phyloP scores from a whole-genome alignment of 2,797 vertebrate species.

The Smutsia gigantea region DNA sequence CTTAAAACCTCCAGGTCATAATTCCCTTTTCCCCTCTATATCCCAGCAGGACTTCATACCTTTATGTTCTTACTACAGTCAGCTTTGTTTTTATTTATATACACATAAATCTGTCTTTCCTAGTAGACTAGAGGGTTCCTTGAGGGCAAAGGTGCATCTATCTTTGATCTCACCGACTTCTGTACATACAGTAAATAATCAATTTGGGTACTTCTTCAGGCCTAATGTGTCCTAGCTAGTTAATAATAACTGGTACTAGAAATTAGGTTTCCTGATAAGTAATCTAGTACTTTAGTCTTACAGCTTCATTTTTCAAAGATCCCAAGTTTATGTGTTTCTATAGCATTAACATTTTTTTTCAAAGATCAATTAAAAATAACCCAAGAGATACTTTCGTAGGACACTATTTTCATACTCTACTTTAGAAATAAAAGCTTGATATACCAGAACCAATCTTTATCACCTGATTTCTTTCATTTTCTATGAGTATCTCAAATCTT shows the following conservation, averaged over 20 bases:
- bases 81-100: background rate
- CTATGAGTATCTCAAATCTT: background rate
- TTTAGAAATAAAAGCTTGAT: slow-evolving; percentile 39
- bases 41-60: background rate
- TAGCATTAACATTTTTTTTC: background rate
- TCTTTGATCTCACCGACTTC: background rate
- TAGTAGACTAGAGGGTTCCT: background rate
- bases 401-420: background rate
- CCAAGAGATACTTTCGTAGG: background rate
- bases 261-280: slow-evolving; percentile 5
- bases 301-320: slow-evolving; percentile 7
- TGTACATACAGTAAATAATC: background rate
- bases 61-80: background rate
- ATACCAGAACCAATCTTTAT: background rate
- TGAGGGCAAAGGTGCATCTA: background rate
- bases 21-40: background rate
- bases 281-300: background rate
- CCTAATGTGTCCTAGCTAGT: background rate
- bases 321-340: background rate
- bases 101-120: background rate
- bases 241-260: background rate
- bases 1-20: slow-evolving; percentile 1
- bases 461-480: slow-evolving; percentile 32
- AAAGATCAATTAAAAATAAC: background rate
- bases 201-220: background rate